Evolutionary conservation across 2,888 invertebrate species (phyloP), one percentile per base, ranked within the genome.

Genomic region (Germaria angustata): DNA sequence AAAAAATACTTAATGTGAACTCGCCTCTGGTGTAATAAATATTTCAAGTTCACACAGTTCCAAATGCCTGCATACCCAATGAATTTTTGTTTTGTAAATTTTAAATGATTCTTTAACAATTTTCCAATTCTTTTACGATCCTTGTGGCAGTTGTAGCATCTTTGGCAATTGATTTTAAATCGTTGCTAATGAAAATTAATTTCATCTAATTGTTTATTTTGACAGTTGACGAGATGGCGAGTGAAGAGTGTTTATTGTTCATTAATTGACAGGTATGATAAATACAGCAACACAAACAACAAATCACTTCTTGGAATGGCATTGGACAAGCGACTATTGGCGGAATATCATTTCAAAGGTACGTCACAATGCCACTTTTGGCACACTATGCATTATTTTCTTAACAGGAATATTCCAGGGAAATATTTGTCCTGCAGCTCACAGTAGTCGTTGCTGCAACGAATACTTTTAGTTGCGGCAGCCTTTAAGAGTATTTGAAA

Each of bases 131-230:
- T 20, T 17, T 55, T 36, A n/a, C 17, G 24, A 51, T 22, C 13
- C 39, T 9, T 55, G 44, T 69, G 28, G 28, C 49, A 68, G 34
- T 72, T 51, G 34, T 36, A 73, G 39, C 63, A 65, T 53, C 46
- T 61, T 41, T 55, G 36, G 46, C 76, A 69, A 69, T 80, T 72
- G 72, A 86, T 88, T 87, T 88, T 86, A 89, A 89, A 84, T 86
- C 86, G 85, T 57, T 85, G 81, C 86, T 89, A 87, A 89, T 89
- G 89, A 88, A 87, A 86, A 88, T 88, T 89, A 85, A 89, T 88
- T 83, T 78, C 84, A 72, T 84, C 78, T 86, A 85, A 86, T 86
- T 86, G 85, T 87, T 86, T 89, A 87, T 89, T 89, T 89, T 88
- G 89, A 88, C 88, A 88, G 87, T 86, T 79, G 73, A 44, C 36